These are phyloP conservation scores for Drosophila quadrilineata DNA, from an alignment of 1,140 invertebrate species.

Conservation along the genomic window DNA sequence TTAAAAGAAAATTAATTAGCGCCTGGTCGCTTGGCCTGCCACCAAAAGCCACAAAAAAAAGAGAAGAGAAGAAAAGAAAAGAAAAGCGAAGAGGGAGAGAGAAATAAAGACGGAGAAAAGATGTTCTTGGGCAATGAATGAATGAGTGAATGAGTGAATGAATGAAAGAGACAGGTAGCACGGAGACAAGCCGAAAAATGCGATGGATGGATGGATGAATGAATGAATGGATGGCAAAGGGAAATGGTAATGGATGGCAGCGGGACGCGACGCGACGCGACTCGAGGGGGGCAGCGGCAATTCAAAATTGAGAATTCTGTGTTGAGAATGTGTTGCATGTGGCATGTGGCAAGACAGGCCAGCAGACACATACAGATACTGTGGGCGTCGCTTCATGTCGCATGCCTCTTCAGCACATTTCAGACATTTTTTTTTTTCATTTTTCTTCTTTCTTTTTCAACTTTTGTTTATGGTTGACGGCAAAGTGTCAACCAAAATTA, in stretches of 20 bases:
- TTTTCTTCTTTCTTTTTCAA: not conserved
- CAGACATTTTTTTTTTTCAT: not conserved
- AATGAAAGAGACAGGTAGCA: not conserved
- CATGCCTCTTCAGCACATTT: not conserved
- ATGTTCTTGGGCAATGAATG: slow-evolving; percentile 28
- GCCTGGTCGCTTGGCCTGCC: slow-evolving; percentile 63
- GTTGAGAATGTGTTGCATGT: slow-evolving; percentile 13
- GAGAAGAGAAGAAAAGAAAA: slow-evolving; percentile 8
- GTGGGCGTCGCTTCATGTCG: slow-evolving; percentile 42
- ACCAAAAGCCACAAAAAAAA: slow-evolving; percentile 20
- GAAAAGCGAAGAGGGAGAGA: not conserved
- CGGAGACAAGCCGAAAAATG: too few relatives aligned
- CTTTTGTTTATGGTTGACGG: slow-evolving; percentile 36
- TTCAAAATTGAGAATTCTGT: not conserved
- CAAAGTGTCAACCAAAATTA: slow-evolving; percentile 70
- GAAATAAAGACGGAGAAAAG: slow-evolving; percentile 10
- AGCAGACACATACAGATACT: too few relatives aligned
- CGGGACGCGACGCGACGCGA: too few relatives aligned
- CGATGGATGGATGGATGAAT: too few relatives aligned
- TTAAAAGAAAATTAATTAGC: slow-evolving; percentile 68
- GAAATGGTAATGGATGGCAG: too few relatives aligned
- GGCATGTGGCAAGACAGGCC: too few relatives aligned
- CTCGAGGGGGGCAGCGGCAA: too few relatives aligned
- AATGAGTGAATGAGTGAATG: slow-evolving; percentile 10
- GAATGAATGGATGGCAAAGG: too few relatives aligned